Conservation (phyloP, 2,888 invertebrate species). For the Choristoneura rosaceana region DNA sequence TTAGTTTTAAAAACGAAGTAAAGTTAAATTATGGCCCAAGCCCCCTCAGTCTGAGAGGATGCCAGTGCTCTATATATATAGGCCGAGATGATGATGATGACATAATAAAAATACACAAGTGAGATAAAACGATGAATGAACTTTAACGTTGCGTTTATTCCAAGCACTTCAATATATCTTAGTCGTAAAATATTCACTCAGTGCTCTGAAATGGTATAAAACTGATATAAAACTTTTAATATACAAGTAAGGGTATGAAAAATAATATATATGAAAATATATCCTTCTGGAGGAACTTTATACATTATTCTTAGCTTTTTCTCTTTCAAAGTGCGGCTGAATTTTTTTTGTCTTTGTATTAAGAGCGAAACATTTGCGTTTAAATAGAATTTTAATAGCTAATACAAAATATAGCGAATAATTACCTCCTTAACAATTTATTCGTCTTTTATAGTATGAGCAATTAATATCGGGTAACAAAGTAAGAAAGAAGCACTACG, state of each 20-base stretch:
- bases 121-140: not conserved
- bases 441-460: not conserved
- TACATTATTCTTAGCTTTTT: not conserved
- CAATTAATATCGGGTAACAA: not conserved
- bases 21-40: too few species aligned
- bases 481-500: not conserved
- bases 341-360: not conserved
- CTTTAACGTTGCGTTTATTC: not conserved
- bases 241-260: not conserved
- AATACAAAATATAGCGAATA: not conserved
- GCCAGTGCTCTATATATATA: too few species aligned
- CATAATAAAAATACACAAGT: not conserved
- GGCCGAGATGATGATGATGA: too few species aligned
- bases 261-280: conserved; percentile 1
- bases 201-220: conserved; percentile 17
- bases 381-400: too few species aligned
- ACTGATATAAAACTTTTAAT: conserved; percentile 18
- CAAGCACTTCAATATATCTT: conserved; percentile 9
- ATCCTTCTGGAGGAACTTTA: not conserved
- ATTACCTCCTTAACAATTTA: too few species aligned
- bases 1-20: too few species aligned
- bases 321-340: not conserved
- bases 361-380: not conserved
- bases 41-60: too few species aligned
- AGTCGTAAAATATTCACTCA: conserved; percentile 21